These are phyloP conservation scores for Chelonoidis abingdonii DNA, from an alignment of 2,113 vertebrate genomes.

Conservation along the genomic window DNA sequence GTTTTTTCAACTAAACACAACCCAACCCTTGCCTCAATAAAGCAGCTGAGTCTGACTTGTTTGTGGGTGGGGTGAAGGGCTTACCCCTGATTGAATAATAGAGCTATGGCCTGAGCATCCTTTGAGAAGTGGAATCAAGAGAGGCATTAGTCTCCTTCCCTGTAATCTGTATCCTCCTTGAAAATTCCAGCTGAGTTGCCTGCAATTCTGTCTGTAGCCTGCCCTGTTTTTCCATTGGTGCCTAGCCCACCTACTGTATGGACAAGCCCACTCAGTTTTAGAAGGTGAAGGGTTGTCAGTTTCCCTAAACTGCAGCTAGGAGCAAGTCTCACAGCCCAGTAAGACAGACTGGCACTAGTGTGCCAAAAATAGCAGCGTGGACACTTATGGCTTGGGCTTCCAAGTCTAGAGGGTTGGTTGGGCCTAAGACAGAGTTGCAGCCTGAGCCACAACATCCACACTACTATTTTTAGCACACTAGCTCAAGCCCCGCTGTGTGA, in stretches of 20 bases:
- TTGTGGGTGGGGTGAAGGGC: background rate
- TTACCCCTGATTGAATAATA: background rate
- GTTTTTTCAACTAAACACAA: background rate
- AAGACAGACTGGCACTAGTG: background rate
- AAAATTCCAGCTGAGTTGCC: background rate
- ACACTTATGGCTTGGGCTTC: background rate
- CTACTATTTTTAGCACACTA: background rate
- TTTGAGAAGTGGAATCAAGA: background rate
- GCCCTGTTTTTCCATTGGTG: background rate
- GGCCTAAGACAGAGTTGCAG: background rate
- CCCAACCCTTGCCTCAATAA: background rate
- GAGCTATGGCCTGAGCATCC: background rate
- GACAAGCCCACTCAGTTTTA: background rate
- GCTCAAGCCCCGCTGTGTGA: background rate
- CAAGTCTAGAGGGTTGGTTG: background rate
- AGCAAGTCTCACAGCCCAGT: background rate
- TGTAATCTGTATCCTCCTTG: background rate
- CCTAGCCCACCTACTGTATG: background rate
- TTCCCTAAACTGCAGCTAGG: background rate
- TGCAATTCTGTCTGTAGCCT: background rate
- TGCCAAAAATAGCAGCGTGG: background rate
- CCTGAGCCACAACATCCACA: background rate
- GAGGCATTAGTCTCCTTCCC: background rate
- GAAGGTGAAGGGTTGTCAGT: background rate
- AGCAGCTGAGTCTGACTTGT: background rate